These are phyloP conservation scores for Pseudotriccus pelzelni DNA, from an alignment of 2,797 vertebrate species.

Conservation along the genomic window DNA sequence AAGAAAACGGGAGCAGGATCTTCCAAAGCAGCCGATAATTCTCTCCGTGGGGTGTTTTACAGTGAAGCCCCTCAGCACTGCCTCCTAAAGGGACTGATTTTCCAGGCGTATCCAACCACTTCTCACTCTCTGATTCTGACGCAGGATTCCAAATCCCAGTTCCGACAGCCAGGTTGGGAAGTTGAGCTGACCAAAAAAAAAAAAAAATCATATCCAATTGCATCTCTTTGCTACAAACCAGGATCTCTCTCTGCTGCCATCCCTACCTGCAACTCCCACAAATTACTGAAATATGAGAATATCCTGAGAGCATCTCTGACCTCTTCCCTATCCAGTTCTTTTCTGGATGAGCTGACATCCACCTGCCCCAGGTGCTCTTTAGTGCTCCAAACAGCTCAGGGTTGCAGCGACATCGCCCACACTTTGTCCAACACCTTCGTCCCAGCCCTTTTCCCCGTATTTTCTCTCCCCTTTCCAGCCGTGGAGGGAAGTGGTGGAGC, in stretches of 20 bases:
- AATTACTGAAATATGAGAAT: background rate
- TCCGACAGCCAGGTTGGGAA: accelerated
- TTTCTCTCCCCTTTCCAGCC: background rate
- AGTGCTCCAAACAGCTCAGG: background rate
- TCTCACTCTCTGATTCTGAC: background rate
- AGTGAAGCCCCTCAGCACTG: background rate
- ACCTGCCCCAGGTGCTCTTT: background rate
- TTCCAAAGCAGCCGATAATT: background rate
- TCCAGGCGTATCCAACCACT: background rate
- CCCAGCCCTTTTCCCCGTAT: background rate
- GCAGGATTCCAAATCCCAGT: background rate
- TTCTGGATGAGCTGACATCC: background rate
- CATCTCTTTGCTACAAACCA: background rate
- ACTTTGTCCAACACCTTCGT: background rate
- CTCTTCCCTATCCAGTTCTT: background rate
- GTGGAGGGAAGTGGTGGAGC: background rate
- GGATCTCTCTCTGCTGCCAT: background rate
- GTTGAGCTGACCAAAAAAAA: too few relatives aligned
- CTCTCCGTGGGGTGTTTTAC: background rate
- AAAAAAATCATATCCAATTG: background rate
- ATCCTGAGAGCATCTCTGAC: background rate
- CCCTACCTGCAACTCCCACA: background rate
- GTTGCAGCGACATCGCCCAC: accelerated
- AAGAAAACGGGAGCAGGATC: background rate
- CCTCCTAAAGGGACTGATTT: background rate